Conservation (phyloP, 2,113 vertebrate species). For the Dicaeum eximium region DNA sequence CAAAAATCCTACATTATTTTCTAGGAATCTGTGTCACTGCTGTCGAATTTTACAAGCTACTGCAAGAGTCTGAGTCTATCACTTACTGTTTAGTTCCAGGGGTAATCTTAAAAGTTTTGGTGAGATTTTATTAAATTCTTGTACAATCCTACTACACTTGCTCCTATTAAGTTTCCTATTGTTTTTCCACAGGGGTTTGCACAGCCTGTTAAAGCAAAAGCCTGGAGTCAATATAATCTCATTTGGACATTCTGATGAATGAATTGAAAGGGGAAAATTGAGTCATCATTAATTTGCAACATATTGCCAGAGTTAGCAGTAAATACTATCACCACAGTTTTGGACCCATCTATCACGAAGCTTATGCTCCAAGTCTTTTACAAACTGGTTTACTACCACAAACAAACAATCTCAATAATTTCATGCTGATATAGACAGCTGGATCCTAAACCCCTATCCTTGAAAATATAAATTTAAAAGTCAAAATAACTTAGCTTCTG, state of each 20-base stretch:
- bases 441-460: background rate
- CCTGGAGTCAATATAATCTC: constrained; percentile 24
- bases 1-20: background rate
- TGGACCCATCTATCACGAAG: constrained; percentile 2
- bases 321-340: constrained; percentile 28
- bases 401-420: background rate
- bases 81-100: background rate
- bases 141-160: background rate
- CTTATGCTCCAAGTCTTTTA: background rate
- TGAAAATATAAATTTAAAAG: background rate
- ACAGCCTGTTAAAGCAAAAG: constrained; percentile 39
- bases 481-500: background rate
- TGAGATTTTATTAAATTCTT: constrained; percentile 16
- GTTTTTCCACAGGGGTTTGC: constrained; percentile 16
- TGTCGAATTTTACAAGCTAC: background rate
- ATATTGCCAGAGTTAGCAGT: constrained; percentile 15
- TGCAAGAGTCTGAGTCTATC: background rate
- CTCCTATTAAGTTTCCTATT: constrained; percentile 10
- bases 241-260: constrained; percentile 34
- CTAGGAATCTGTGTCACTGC: background rate
- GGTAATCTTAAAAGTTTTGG: constrained; percentile 10
- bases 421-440: background rate
- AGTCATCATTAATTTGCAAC: constrained; percentile 50
- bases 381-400: background rate
- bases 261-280: constrained; percentile 34